A percentile compares a stretch with the other conserved stretches of the same genome.
Conservation (phyloP, 2,888 invertebrate species). For the Caradrina kadenii region DNA sequence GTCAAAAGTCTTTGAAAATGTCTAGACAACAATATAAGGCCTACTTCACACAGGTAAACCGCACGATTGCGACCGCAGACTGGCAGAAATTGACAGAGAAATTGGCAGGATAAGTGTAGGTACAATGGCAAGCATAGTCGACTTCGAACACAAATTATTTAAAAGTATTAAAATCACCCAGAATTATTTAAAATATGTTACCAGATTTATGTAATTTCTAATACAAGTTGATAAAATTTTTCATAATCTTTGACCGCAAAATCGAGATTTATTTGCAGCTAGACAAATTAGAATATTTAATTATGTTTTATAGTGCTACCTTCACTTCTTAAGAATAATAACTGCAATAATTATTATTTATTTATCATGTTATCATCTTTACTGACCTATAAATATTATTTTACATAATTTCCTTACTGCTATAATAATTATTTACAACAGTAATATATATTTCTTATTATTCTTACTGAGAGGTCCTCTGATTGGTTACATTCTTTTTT, state of each 20-base stretch:
- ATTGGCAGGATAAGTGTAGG: not conserved
- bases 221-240: not conserved
- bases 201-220: constrained; percentile 4
- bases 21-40: constrained; percentile 37
- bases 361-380: constrained; percentile 3
- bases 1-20: constrained; percentile 35
- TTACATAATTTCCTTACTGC: not conserved
- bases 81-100: constrained; percentile 31
- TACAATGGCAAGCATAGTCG: not conserved
- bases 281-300: constrained; percentile 29
- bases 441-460: too few relatives aligned
- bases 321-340: constrained; percentile 18
- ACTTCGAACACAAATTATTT: not conserved
- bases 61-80: constrained; percentile 19
- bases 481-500: not conserved
- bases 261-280: constrained; percentile 28
- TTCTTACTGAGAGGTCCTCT: not conserved
- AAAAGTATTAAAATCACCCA: not conserved
- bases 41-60: constrained; percentile 15
- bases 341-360: constrained; percentile 14
- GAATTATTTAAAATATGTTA: not conserved
- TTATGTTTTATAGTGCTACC: constrained; percentile 26
- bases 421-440: too few relatives aligned
- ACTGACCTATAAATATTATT: not conserved
- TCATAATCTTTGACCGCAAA: constrained; percentile 28